Base-by-base conservation (phyloP, 2,888 invertebrate species). In the Tipula vernalis region DNA sequence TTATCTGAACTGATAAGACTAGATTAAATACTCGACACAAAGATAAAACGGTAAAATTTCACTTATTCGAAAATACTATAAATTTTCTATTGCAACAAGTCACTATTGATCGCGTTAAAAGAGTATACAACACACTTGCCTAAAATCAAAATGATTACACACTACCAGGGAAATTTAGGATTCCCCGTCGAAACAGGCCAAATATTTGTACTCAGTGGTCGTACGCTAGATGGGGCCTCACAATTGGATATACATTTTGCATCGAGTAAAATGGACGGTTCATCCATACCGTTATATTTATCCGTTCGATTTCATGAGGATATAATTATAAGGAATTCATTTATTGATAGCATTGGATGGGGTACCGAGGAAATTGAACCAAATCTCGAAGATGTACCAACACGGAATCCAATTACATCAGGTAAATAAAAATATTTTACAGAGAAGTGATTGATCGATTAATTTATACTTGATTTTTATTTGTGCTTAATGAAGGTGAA, bases 101-200 rank as follows among this genome's bases (percentile, higher is more conserved):
- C 8, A 10, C n/a, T 51, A 28, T 71, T 71, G 8, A 4, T 18
- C 71, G 28, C 15, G 51, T 71, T 3, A 51, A 51, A 51, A 71
- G 28, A 28, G 28, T 28, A 28, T 28, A 28, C 28, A 28, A 28
- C 28, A 28, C 28, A 28, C 28, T 10, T 71, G 28, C 71, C 28
- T 51, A 6, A 51, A 51, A 51, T 28, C 0, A 84, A 84, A 88
- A 91, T 91, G 91, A 88, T 91, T 88, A 91, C 92, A 87, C 91
- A 91, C 87, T 92, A 89, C 87, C 87, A 89, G 86, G 91, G 92
- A 13, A 91, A 91, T 89, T 88, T 92, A 10, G 90, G 91, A n/a
- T 90, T 91, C 88, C 90, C 90, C 5, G 87, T 91, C 89, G 91
- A 91, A 87, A 90, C 91, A 83, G 91, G 91, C 0, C 91, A 92